A percentile compares a stretch with the other conserved stretches of the same genome.
Evolutionary conservation across 2,113 vertebrate genomes (phyloP).

Genomic region (Gobiocypris rarus): DNA sequence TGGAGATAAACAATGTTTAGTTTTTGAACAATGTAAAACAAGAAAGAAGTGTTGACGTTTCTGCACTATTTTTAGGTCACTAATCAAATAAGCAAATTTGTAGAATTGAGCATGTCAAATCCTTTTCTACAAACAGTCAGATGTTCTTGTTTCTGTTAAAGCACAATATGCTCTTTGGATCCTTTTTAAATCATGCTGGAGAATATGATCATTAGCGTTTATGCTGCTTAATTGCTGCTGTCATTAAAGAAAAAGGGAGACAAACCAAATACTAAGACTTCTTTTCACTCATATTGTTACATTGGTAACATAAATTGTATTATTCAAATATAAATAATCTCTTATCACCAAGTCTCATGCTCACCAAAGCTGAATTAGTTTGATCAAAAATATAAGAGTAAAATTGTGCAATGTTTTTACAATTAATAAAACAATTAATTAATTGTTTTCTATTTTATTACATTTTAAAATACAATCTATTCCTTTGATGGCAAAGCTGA

Average conservation of each 20-base stretch:
- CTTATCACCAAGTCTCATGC: no score
- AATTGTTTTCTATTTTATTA: no score
- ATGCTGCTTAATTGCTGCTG: not conserved
- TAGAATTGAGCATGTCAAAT: conserved; percentile 21
- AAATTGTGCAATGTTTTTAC: not conserved
- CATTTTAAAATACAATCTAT: no score
- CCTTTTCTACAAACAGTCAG: conserved; percentile 11
- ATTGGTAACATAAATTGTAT: not conserved
- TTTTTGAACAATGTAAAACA: not conserved
- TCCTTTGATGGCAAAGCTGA: no score
- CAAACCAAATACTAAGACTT: not conserved
- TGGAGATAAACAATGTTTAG: not conserved
- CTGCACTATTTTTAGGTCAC: not conserved
- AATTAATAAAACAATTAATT: no score
- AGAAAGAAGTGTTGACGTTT: not conserved
- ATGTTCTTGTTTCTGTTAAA: conserved; percentile 2
- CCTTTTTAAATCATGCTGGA: not conserved
- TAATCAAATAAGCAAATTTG: conserved; percentile 16
- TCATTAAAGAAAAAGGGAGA: not conserved
- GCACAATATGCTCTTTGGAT: not conserved
- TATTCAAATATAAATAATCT: not conserved
- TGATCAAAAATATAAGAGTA: not conserved
- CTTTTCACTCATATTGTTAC: not conserved
- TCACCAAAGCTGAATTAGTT: not conserved
- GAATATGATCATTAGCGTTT: not conserved